phyloP scores from a whole-genome alignment of 2,888 invertebrate genomes.

The Hirtodrosophila trivittata region DNA sequence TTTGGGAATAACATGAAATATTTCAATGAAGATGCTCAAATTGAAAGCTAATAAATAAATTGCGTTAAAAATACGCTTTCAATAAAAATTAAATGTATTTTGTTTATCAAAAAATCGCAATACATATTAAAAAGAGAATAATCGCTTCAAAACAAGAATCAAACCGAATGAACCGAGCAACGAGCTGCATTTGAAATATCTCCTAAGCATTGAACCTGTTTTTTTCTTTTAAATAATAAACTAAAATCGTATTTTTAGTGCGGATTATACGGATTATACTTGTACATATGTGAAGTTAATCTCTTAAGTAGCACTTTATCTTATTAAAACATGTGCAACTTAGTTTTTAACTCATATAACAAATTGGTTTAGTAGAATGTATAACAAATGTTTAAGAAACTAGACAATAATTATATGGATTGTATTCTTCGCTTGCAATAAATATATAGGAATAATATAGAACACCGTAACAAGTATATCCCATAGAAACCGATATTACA shows the following conservation, averaged over 20 bases:
- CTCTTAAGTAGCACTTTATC: constrained; percentile 3
- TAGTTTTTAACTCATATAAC: background rate
- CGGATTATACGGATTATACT: constrained; percentile 8
- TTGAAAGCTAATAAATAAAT: background rate
- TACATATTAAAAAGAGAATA: constrained; percentile 12
- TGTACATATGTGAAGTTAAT: background rate
- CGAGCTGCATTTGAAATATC: constrained; percentile 24
- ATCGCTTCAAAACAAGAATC: constrained; percentile 17
- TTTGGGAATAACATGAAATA: no score
- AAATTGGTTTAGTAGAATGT: no score
- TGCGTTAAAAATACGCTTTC: background rate
- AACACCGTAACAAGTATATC: no score
- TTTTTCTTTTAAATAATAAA: background rate
- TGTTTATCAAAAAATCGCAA: constrained; percentile 1
- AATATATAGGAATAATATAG: no score
- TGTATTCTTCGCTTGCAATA: no score
- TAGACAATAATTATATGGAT: no score
- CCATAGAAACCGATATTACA: no score
- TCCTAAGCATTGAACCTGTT: constrained; percentile 52
- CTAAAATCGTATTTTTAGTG: background rate
- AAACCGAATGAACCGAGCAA: constrained; percentile 15
- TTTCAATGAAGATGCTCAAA: background rate
- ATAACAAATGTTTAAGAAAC: no score
- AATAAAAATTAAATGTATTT: constrained; percentile 12
- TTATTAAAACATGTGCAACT: background rate